Conservation (phyloP, 2,113 vertebrate species). For the Mobula birostris region DNA sequence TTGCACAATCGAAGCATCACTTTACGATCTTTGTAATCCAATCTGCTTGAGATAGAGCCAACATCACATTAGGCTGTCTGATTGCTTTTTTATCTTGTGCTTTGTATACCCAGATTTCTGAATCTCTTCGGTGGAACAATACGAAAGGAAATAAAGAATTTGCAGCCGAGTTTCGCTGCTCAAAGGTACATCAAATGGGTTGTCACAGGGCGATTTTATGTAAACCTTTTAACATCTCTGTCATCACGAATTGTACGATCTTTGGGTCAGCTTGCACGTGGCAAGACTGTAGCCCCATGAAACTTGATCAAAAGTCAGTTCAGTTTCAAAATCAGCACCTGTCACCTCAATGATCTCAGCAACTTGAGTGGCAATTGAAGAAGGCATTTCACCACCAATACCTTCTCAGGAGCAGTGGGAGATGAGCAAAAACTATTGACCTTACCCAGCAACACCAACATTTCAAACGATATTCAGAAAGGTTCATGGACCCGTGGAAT, state of each 20-base stretch:
- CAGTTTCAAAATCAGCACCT: not conserved
- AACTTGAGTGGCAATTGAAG: too few species aligned
- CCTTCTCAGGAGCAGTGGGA: too few species aligned
- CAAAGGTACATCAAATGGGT: not conserved
- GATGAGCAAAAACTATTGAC: too few species aligned
- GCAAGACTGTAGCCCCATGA: not conserved
- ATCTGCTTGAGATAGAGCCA: not conserved
- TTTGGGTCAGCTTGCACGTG: not conserved
- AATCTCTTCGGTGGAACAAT: not conserved
- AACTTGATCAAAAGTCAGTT: not conserved
- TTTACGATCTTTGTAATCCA: not conserved
- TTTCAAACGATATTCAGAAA: too few species aligned
- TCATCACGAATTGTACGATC: not conserved
- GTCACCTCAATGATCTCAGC: too few species aligned
- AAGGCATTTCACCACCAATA: too few species aligned
- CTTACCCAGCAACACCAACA: too few species aligned
- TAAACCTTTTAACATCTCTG: not conserved
- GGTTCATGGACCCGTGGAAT: too few species aligned
- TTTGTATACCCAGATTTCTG: not conserved
- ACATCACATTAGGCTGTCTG: not conserved
- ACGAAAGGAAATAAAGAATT: not conserved
- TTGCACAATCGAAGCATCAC: not conserved
- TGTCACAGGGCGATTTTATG: not conserved
- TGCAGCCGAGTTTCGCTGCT: not conserved
- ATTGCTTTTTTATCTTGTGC: not conserved